Percentiles rank a stretch among this genome's conserved stretches.
phyloP scores from a whole-genome alignment of 1,140 invertebrate species.

The Drosophila bocki region DNA sequence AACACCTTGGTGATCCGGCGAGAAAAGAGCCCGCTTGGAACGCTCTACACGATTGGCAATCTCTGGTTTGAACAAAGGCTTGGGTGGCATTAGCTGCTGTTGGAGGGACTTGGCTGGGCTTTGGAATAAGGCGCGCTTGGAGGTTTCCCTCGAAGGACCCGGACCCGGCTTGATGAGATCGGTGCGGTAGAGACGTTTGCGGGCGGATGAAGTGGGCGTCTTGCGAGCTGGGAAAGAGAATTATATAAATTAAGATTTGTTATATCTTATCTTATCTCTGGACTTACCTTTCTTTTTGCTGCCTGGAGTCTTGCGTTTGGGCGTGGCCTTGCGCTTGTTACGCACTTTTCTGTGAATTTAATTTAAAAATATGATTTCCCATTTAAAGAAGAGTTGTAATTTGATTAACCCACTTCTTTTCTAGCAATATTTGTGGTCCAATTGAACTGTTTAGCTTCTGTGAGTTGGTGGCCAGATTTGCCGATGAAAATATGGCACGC shows the following conservation, averaged over 20 bases:
- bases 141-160: conserved; percentile 78
- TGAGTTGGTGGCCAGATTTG: conserved; percentile 79
- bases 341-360: conserved; percentile 60
- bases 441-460: conserved; percentile 73
- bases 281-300: conserved; percentile 80
- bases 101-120: conserved; percentile 86
- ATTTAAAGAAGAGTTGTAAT: not conserved
- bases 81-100: conserved; percentile 63
- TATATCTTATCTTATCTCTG: conserved; percentile 4
- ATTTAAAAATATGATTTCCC: not conserved
- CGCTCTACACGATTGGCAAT: conserved; percentile 82
- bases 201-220: conserved; percentile 85
- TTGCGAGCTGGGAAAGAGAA: conserved; percentile 58
- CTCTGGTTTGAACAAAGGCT: conserved; percentile 75
- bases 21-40: conserved; percentile 87
- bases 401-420: conserved; percentile 71
- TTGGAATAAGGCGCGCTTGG: conserved; percentile 88
- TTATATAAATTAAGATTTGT: not conserved
- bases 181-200: conserved; percentile 80
- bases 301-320: conserved; percentile 78
- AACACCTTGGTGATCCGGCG: conserved; percentile 66
- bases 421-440: conserved; percentile 79
- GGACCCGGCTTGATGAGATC: conserved; percentile 75
- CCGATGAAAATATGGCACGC: conserved; percentile 88
- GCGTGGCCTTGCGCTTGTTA: conserved; percentile 77